Conservation (phyloP, 2,113 vertebrate genomes). For the Cyprinodon brontotheroides region DNA sequence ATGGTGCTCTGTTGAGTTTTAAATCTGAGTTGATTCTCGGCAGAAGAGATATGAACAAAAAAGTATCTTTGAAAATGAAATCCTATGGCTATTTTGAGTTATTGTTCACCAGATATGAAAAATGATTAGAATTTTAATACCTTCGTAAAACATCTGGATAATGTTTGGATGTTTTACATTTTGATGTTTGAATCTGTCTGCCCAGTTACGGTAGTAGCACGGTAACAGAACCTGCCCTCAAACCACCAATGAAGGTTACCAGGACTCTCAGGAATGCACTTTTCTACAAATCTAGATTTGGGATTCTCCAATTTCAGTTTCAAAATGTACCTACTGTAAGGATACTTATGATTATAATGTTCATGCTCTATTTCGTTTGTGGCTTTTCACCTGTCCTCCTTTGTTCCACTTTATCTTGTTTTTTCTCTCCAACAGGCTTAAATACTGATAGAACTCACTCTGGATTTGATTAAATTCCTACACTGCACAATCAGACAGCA, state of each 20-base stretch:
- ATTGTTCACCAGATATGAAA: no score
- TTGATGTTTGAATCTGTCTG: no score
- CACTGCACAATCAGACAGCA: constrained; percentile 76
- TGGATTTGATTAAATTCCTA: constrained; percentile 75
- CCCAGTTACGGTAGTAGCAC: no score
- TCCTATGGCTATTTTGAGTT: not conserved
- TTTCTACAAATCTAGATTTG: not conserved
- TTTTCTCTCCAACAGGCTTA: constrained; percentile 61
- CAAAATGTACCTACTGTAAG: not conserved
- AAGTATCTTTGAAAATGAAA: not conserved
- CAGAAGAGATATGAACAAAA: not conserved
- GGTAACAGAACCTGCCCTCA: no score
- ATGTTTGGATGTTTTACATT: no score
- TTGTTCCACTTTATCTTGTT: constrained; percentile 53
- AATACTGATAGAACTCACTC: constrained; percentile 69
- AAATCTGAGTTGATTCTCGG: not conserved
- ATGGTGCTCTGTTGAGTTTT: not conserved
- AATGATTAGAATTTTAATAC: no score
- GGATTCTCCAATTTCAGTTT: not conserved
- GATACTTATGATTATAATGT: constrained; percentile 3
- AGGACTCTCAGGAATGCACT: not conserved
- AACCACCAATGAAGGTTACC: not conserved
- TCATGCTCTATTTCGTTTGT: constrained; percentile 29
- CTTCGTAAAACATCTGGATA: no score
- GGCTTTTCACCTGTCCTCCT: constrained; percentile 18